Conservation (phyloP, 2,113 vertebrate genomes). For the Upupa epops region DNA sequence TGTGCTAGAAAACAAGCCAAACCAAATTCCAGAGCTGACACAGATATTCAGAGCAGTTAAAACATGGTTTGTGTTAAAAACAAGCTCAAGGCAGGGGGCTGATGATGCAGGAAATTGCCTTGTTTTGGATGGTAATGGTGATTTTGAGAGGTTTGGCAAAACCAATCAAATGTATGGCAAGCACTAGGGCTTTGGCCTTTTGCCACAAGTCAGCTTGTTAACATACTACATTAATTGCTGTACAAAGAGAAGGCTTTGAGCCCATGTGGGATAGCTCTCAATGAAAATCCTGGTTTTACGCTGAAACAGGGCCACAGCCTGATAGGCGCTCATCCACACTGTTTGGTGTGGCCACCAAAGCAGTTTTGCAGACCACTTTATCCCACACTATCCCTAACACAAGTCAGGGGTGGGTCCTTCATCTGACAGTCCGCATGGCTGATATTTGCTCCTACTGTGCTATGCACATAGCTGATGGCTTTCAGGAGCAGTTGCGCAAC, state of each 20-base stretch:
- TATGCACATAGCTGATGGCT: background rate
- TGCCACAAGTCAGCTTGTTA: background rate
- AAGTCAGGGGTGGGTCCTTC: background rate
- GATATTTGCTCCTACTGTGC: background rate
- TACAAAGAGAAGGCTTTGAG: background rate
- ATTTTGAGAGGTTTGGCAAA: conserved; percentile 1
- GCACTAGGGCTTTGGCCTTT: background rate
- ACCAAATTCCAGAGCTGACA: conserved; percentile 46
- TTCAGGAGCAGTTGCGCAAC: background rate
- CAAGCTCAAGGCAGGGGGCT: background rate
- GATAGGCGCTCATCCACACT: background rate
- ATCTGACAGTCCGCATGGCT: background rate
- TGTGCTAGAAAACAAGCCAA: conserved; percentile 19
- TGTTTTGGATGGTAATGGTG: background rate
- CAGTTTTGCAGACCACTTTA: background rate
- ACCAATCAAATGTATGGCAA: background rate
- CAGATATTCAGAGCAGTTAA: background rate
- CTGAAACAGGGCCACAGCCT: background rate
- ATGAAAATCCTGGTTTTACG: background rate
- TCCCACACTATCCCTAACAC: background rate
- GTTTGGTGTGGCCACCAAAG: background rate
- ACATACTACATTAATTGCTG: background rate
- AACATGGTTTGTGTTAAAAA: conserved; percentile 52
- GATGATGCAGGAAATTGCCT: background rate
- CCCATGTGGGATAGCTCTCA: background rate